phyloP scores from a whole-genome alignment of 2,113 vertebrate species.

The Gallinago jamesoni region DNA sequence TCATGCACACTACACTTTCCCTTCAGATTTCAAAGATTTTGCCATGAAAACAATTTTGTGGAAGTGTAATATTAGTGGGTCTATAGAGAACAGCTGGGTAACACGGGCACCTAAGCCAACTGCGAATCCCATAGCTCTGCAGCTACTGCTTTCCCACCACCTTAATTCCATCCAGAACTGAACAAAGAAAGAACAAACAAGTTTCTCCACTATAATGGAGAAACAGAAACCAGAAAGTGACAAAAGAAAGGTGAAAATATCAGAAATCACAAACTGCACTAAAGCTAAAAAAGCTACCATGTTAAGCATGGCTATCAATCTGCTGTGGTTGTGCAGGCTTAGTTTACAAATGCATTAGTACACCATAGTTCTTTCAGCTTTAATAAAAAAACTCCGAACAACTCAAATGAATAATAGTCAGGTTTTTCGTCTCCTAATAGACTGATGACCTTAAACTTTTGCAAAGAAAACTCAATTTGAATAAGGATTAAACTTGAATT shows the following conservation, averaged over 20 bases:
- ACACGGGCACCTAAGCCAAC: neutral
- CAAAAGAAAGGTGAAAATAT: neutral
- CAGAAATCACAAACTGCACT: neutral
- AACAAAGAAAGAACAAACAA: neutral
- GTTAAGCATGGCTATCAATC: neutral
- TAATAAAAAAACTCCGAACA: slow-evolving; percentile 8
- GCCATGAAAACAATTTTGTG: neutral
- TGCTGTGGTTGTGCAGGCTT: neutral
- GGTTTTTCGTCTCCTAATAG: slow-evolving; percentile 45
- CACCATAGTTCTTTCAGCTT: slow-evolving; percentile 41
- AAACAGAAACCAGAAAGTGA: neutral
- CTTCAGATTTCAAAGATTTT: neutral
- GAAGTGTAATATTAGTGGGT: neutral
- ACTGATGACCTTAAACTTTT: slow-evolving; percentile 61
- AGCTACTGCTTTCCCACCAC: neutral
- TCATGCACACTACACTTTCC: neutral
- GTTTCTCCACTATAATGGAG: neutral
- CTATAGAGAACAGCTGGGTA: neutral
- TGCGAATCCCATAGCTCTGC: neutral
- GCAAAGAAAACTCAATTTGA: slow-evolving; percentile 69
- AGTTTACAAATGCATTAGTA: slow-evolving; percentile 60
- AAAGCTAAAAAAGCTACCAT: neutral
- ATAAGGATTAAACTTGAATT: slow-evolving; percentile 60
- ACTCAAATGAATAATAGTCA: slow-evolving; percentile 43
- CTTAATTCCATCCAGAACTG: neutral